Evolutionary conservation across 2,797 vertebrate genomes (phyloP), one percentile per base, ranked within the genome.

Genomic region (Salarias fasciatus): DNA sequence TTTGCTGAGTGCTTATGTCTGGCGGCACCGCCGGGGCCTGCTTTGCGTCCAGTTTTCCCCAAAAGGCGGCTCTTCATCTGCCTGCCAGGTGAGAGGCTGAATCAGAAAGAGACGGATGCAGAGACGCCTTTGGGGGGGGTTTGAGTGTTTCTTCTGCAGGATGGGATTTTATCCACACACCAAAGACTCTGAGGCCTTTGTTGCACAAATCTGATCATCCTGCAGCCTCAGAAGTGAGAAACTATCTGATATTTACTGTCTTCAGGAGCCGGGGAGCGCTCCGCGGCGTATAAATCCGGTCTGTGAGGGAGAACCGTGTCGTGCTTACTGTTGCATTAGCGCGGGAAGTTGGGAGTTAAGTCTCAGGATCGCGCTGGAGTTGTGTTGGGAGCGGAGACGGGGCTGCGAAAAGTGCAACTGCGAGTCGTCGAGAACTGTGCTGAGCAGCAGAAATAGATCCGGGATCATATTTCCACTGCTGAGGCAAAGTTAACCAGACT

Each of bases 371-470:
- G 2, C 56, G 46, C 65, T 69, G 50, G 55, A 56, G 69, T 14
- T 51, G 52, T 53, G 48, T n/a, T 53, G 24, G 49, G 36, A 41
- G 43, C 46, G 14, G 59, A 43, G 18, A 53, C 43, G 50, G 60
- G 63, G 60, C 77, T 42, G 38, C 1, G 37, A 36, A 53, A 38
- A 67, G 64, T 63, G 42, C 59, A 50, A 50, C 76, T 28, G n/a
- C 42, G 56, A 65, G 77, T 65, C 37, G 45, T n/a, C 45, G 49
- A 33, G 70, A 77, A 56, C 46, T 69, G 72, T 53, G 70, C 77
- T 52, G 82, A 60, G 66, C 58, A 12, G 75, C 87, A 86, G 82
- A 89, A 91, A 90, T 88, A 84, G 85, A 91, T 65, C 65, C n/a
- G 6, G 57, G 75, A 76, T 92, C 87, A 61, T 12, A 70, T 93